Base-by-base conservation (phyloP, 2,888 invertebrate species). In the Colostygia pectinataria region DNA sequence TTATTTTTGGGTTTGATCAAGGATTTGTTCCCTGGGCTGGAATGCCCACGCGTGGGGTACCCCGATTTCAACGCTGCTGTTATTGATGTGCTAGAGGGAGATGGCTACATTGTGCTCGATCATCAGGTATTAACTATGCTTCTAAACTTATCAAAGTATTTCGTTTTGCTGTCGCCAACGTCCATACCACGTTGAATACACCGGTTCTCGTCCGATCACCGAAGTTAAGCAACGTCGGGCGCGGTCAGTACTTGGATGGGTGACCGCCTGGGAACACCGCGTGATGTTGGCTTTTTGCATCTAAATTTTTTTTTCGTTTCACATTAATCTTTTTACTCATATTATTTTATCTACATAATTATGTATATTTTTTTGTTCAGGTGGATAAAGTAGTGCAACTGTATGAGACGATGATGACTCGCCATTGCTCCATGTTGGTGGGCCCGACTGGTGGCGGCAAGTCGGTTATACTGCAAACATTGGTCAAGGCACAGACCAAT, bases 401-500 rank as follows among this genome's bases (percentile, higher is more conserved):
- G 77, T 97, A 97, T 74, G 97, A 98, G 88, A 97, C 97, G 0
- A 97, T 98, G 97, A 96, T 97, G 95, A 97, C 96, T 0, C 92
- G 97, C 25, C 97, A 98, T 83, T 97, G 96, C 39, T 93, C 95
- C 2, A 98, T 98, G 97, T 80, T 98, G 55, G 96, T 98, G 2
- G 98, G 98, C 0, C 97, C 97, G 12, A 98, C 98, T 2, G 97
- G 98, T 15, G 97, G 97, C 14, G 98, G 98, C 10, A 98, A 98
- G 89, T 93, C 96, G 1, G 95, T 97, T 25, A 95, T 98, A 23
- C 92, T 97, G 55, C 92, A 95, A 63, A 93, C 94, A 1, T 83
- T 98, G 31, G 93, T 95, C 56, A 94, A 94, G 67, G 94, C 97
- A 7, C 97, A 97, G 80, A 94, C 92, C 34, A 81, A 92, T 58